phyloP scores from a whole-genome alignment of 2,797 vertebrate genomes.

The Spea hammondii region DNA sequence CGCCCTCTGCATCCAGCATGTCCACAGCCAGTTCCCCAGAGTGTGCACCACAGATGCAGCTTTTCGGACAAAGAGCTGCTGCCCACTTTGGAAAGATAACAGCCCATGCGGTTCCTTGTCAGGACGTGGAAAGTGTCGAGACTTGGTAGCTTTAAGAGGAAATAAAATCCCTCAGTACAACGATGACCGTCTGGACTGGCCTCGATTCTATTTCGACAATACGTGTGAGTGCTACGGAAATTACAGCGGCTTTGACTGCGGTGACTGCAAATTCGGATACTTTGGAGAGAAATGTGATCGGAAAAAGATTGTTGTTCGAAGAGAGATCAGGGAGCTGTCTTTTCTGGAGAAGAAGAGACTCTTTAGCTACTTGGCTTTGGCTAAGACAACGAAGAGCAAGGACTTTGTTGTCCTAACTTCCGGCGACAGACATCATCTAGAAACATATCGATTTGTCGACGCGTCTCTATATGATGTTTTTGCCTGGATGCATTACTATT shows the following conservation, averaged over 20 bases:
- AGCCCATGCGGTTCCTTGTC: conserved; percentile 34
- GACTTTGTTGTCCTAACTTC: conserved; percentile 42
- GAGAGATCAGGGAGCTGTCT: conserved; percentile 36
- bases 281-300: conserved; percentile 41
- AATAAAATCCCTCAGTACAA: conserved; percentile 3
- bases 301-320: conserved; percentile 7
- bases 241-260: conserved; percentile 42
- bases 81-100: conserved; percentile 41
- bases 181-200: conserved; percentile 46
- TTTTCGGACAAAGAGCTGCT: conserved; percentile 41
- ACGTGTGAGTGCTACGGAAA: conserved; percentile 42
- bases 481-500: conserved; percentile 44
- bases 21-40: conserved; percentile 43
- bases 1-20: background rate
- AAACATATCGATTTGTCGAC: conserved; percentile 43
- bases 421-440: conserved; percentile 32
- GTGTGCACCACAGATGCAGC: conserved; percentile 36
- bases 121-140: conserved; percentile 30
- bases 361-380: conserved; percentile 42
- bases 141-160: background rate
- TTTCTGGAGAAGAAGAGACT: conserved; percentile 29
- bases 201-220: conserved; percentile 34
- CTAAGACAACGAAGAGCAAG: conserved; percentile 39
- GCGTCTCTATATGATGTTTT: conserved; percentile 42
- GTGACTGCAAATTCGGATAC: conserved; percentile 32